Conservation (phyloP, 1,140 invertebrate genomes). For the Rhyzopertha dominica region DNA sequence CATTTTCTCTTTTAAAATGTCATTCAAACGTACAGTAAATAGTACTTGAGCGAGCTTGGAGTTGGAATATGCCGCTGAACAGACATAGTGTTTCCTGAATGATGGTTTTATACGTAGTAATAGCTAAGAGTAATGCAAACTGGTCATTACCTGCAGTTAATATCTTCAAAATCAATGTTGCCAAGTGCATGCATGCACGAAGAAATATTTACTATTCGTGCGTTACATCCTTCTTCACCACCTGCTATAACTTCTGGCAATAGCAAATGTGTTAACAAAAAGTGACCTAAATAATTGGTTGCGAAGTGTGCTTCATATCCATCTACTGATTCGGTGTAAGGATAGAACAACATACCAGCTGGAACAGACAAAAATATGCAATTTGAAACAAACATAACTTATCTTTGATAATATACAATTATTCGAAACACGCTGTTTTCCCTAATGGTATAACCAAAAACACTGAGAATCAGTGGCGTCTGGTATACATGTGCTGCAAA, state of each 20-base stretch:
- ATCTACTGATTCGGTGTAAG: conserved; percentile 69
- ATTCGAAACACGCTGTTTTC: too few species aligned
- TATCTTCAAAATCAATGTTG: conserved; percentile 69
- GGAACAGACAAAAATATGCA: too few species aligned
- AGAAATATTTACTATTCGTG: conserved; percentile 82
- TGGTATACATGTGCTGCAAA: too few species aligned
- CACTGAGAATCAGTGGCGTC: not conserved
- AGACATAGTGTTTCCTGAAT: conserved; percentile 54
- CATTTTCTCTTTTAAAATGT: conserved; percentile 54
- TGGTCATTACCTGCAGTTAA: conserved; percentile 71
- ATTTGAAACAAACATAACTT: too few species aligned
- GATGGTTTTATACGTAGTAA: too few species aligned
- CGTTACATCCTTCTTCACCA: conserved; percentile 46
- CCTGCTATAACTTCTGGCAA: conserved; percentile 65
- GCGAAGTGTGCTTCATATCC: conserved; percentile 80
- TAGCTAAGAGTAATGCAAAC: too few species aligned
- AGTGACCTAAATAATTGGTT: conserved; percentile 85
- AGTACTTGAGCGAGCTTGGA: conserved; percentile 85
- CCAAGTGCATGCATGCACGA: conserved; percentile 76
- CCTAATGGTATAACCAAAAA: too few species aligned
- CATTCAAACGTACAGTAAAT: conserved; percentile 66
- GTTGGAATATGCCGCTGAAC: conserved; percentile 71
- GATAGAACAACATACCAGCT: conserved; percentile 84
- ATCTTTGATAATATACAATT: too few species aligned
- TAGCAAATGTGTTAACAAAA: conserved; percentile 78